phyloP scores from a whole-genome alignment of 2,113 vertebrate species.

The Oplegnathus fasciatus region DNA sequence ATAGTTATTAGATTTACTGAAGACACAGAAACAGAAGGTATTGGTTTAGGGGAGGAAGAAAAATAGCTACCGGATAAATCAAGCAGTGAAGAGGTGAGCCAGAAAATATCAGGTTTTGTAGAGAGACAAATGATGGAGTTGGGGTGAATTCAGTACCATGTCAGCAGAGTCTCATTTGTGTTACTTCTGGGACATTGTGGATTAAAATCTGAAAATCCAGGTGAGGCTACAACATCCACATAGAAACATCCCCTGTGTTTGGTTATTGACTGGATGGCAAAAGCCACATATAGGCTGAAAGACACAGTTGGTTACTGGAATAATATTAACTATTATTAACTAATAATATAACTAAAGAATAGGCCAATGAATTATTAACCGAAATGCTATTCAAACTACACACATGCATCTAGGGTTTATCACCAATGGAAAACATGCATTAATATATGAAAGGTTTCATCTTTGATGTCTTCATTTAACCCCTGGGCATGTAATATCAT shows the following conservation, averaged over 20 bases:
- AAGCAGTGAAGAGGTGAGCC: conserved; percentile 12
- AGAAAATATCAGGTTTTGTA: conserved; percentile 35
- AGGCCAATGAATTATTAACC: neutral
- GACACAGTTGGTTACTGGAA: conserved; percentile 3
- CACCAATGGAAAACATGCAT: conserved; percentile 41
- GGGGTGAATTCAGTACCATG: neutral
- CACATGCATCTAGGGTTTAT: conserved; percentile 46
- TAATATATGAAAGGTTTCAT: neutral
- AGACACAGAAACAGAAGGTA: conserved; percentile 53
- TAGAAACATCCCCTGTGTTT: neutral
- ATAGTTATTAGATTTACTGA: conserved; percentile 48
- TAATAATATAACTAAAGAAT: conserved; percentile 1
- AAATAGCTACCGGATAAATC: conserved; percentile 42
- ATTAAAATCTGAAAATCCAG: conserved; percentile 32
- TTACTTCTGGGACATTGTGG: neutral
- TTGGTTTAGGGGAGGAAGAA: conserved; percentile 29
- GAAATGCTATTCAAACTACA: conserved; percentile 22
- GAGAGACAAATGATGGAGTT: conserved; percentile 5
- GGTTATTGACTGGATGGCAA: neutral
- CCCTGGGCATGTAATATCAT: neutral
- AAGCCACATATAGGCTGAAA: conserved; percentile 10
- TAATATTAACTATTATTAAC: too few species aligned
- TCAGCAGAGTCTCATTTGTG: conserved; percentile 19
- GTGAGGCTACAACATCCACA: conserved; percentile 6
- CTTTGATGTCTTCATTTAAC: neutral